Conservation (phyloP, 2,797 vertebrate species). For the Neosilurus hyrtlii region DNA sequence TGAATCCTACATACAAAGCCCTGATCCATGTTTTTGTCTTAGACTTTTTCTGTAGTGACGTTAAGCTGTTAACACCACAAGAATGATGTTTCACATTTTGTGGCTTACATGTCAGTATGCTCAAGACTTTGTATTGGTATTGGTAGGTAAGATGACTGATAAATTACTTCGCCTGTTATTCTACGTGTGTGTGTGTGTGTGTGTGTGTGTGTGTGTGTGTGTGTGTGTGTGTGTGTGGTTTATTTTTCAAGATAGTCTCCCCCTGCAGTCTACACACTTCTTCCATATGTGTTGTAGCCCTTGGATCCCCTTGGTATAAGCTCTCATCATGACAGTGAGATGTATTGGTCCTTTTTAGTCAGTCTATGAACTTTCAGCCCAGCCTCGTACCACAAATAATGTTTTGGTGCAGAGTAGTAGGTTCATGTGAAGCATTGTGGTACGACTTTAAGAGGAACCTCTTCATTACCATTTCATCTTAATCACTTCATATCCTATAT, state of each 20-base stretch:
- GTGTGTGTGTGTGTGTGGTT: no score
- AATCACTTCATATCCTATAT: conserved; percentile 4
- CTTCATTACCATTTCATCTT: conserved; percentile 21
- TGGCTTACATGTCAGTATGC: conserved; percentile 30
- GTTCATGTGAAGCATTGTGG: neutral
- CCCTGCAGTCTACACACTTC: no score
- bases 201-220: no score
- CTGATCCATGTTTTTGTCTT: conserved; percentile 5
- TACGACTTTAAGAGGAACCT: neutral
- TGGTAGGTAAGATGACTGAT: conserved; percentile 2
- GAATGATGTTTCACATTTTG: conserved; percentile 18
- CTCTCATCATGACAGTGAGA: no score
- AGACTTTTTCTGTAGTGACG: neutral
- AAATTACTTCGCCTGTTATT: conserved; percentile 32
- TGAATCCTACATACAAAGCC: conserved; percentile 23
- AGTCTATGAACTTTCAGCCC: no score
- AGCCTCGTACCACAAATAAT: neutral
- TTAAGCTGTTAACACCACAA: conserved; percentile 1
- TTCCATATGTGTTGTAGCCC: no score
- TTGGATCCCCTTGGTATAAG: no score
- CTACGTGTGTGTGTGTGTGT: no score
- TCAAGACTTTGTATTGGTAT: conserved; percentile 9
- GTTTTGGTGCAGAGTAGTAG: neutral
- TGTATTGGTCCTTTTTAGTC: no score
- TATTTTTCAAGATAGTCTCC: no score